A percentile compares a stretch with the other conserved stretches of the same genome.
These are phyloP conservation scores for Sebastes matsubarae DNA, from an alignment of 2,797 vertebrate genomes.

Conservation along the genomic window DNA sequence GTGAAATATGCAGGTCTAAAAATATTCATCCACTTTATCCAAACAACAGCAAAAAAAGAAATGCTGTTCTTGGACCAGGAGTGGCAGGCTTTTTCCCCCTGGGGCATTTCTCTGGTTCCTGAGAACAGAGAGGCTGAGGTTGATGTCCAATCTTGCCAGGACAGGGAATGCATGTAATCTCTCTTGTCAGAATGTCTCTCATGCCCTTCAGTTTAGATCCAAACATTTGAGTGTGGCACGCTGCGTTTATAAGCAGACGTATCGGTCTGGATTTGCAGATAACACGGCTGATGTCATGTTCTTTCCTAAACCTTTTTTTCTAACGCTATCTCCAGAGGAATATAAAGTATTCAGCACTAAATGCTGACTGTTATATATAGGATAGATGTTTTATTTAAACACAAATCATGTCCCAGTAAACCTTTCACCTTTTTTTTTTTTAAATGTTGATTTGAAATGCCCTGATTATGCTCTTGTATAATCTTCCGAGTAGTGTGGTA, in stretches of 20 bases:
- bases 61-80: constrained; percentile 77
- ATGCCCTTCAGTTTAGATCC: constrained; percentile 54
- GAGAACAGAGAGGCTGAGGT: constrained; percentile 64
- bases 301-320: not conserved
- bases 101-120: constrained; percentile 57
- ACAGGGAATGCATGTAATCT: constrained; percentile 54
- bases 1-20: constrained; percentile 84
- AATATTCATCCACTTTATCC: constrained; percentile 82
- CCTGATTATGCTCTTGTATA: constrained; percentile 41
- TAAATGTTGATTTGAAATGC: constrained; percentile 24
- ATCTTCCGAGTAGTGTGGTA: constrained; percentile 21
- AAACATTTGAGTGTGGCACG: constrained; percentile 30
- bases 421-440: constrained; percentile 6
- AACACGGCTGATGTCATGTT: not conserved
- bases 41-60: constrained; percentile 71
- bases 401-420: constrained; percentile 6
- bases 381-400: not conserved
- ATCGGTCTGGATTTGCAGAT: constrained; percentile 20
- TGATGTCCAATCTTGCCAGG: constrained; percentile 55
- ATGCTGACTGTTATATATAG: not conserved
- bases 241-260: constrained; percentile 22
- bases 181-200: constrained; percentile 53
- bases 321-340: not conserved
- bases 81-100: constrained; percentile 42
- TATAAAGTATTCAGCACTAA: not conserved